A percentile compares a stretch with the other conserved stretches of the same genome.
phyloP scores from a whole-genome alignment of 2,113 vertebrate species.

The Seriola dumerili region DNA sequence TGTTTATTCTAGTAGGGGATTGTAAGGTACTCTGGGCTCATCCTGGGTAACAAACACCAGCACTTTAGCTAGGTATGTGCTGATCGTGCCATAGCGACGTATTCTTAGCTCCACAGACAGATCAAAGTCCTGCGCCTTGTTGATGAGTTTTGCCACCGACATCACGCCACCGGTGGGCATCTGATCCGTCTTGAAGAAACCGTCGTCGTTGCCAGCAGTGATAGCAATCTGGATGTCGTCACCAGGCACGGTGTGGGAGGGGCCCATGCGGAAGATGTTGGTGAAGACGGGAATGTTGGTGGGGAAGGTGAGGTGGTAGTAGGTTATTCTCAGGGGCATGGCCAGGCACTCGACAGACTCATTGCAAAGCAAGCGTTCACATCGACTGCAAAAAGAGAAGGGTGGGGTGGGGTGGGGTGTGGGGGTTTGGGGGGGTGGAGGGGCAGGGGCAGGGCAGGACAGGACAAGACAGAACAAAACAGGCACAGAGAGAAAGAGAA shows the following conservation, averaged over 20 bases:
- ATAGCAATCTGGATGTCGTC: constrained; percentile 94
- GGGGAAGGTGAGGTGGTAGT: constrained; percentile 98
- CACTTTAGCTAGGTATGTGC: constrained; percentile 92
- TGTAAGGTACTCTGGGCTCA: constrained; percentile 85
- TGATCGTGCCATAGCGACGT: constrained; percentile 87
- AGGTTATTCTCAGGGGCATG: constrained; percentile 97
- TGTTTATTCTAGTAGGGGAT: constrained; percentile 64
- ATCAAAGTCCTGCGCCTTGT: constrained; percentile 91
- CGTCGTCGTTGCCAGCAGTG: constrained; percentile 91
- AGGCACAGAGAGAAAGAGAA: constrained; percentile 71
- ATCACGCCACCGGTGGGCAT: constrained; percentile 89
- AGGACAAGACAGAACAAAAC: constrained; percentile 74
- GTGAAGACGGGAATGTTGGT: constrained; percentile 95
- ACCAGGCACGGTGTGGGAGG: constrained; percentile 88
- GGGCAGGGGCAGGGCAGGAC: constrained; percentile 68
- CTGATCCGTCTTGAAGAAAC: constrained; percentile 90
- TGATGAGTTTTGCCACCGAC: constrained; percentile 88
- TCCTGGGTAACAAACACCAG: constrained; percentile 93
- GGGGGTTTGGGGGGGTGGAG: constrained; percentile 22
- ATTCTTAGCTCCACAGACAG: constrained; percentile 93
- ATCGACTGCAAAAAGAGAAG: constrained; percentile 92
- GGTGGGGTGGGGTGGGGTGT: constrained; percentile 37
- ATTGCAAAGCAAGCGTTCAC: constrained; percentile 99
- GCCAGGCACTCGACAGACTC: constrained; percentile 94
- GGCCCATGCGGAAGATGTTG: constrained; percentile 98